Base-by-base conservation (phyloP, 2,888 invertebrate species). In the Lordiphosa andalusiaca region DNA sequence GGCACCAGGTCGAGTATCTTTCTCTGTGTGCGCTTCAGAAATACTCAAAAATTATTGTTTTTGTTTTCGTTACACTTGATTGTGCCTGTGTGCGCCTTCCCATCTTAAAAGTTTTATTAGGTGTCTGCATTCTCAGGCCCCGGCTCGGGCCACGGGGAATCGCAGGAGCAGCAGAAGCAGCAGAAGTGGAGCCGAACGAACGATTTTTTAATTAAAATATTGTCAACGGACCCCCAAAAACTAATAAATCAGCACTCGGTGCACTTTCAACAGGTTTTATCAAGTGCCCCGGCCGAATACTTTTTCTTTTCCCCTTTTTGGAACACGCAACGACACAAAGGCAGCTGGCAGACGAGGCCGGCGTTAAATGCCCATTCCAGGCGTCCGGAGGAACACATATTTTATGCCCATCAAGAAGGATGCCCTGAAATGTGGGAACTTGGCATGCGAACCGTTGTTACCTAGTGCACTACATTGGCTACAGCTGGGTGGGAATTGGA, bases 31-130 rank as follows among this genome's bases (percentile, higher is more conserved):
- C 25, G 47, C 49, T 48, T 41, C 52, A 73, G 82, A 73, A 77
- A 75, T 73, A 84, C 71, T 78, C 63, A 56, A 78, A 78, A 78
- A 82, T 73, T 84, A 84, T 81, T 84, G 78, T 82, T 84, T 84
- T 82, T 81, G 78, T 80, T 80, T 80, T 84, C 75, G 75, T 75
- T 73, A 73, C 81, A 81, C 81, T 80, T 63, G 69, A 78, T 71
- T 71, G 69, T 75, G 36, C 21, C 47, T 9, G 30, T 30, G 2
- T 3, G 16, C 42, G 19, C 23, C 54, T 55, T 53, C 65, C 65
- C 69, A 77, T 75, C 73, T 83, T 65, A 82, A 85, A 85, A 81
- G 81, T 81, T 81, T 81, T 83, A 81, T 81, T 85, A 85, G 75
- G 76, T 83, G 83, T 84, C 83, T 80, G 85, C 78, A 78, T 61